Conservation (phyloP, 2,797 vertebrate species). For the Xenops minutus region DNA sequence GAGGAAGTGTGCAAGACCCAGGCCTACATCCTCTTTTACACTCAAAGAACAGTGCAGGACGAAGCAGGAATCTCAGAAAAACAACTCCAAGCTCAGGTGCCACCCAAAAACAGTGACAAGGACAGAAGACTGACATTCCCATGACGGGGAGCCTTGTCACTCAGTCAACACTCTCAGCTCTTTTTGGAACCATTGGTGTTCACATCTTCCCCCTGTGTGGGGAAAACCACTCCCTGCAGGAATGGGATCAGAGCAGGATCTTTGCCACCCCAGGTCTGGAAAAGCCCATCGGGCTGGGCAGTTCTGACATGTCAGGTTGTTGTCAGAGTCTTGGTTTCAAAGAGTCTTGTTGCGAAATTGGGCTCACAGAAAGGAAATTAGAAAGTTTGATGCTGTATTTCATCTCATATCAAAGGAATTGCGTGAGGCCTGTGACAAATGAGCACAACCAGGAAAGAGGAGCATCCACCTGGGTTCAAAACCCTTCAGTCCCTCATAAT, state of each 20-base stretch:
- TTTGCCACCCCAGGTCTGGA: constrained; percentile 25
- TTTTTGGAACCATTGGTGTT: not conserved
- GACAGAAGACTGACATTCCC: constrained; percentile 68
- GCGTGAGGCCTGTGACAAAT: not conserved
- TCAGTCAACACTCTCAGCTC: constrained; percentile 21
- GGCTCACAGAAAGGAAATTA: not conserved
- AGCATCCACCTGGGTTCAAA: not conserved
- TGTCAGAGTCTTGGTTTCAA: constrained; percentile 27
- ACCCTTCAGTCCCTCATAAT: not conserved
- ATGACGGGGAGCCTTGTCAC: constrained; percentile 43
- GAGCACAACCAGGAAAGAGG: not conserved
- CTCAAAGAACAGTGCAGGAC: constrained; percentile 91
- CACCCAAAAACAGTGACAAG: constrained; percentile 68
- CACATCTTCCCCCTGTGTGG: constrained; percentile 28
- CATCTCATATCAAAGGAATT: constrained; percentile 18
- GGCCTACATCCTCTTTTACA: constrained; percentile 99
- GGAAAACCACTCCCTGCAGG: constrained; percentile 48
- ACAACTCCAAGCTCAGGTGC: constrained; percentile 81
- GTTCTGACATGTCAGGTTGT: constrained; percentile 2
- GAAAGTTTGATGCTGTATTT: constrained; percentile 37
- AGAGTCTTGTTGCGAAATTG: constrained; percentile 30
- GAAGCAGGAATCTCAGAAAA: constrained; percentile 78
- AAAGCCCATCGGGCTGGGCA: constrained; percentile 26
- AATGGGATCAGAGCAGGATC: constrained; percentile 19
- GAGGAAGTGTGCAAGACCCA: constrained; percentile 99